Percentiles rank a stretch among this genome's conserved stretches.
Evolutionary conservation across 2,113 vertebrate genomes (phyloP).

Genomic region (Alectura lathami): DNA sequence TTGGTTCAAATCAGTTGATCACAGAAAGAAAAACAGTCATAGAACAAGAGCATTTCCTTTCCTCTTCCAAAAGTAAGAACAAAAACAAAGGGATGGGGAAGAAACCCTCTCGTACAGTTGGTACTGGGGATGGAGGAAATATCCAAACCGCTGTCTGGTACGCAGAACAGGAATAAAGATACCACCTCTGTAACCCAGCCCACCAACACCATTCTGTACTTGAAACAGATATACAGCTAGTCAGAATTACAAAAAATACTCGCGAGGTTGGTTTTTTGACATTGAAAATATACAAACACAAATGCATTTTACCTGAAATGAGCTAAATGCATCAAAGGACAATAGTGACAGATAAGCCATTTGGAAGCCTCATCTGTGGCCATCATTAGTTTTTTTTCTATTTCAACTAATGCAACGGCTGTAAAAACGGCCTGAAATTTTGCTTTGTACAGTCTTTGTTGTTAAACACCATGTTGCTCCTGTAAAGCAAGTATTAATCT

Average conservation of each 20-base stretch:
- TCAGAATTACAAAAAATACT: not conserved
- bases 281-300: not conserved
- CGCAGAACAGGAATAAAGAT: not conserved
- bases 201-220: not conserved
- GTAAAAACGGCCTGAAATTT: not conserved
- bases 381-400: not conserved
- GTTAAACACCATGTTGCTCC: not conserved
- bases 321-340: not conserved
- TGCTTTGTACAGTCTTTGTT: not conserved
- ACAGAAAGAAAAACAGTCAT: not conserved
- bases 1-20: not conserved
- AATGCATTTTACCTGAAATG: not conserved
- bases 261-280: not conserved
- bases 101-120: not conserved
- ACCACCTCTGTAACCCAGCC: not conserved
- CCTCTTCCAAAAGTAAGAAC: not conserved
- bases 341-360: not conserved
- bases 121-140: not conserved
- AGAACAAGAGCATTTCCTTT: not conserved
- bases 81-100: conserved; percentile 2
- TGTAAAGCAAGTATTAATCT: not conserved
- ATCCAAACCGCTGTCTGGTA: conserved; percentile 4
- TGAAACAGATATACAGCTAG: not conserved
- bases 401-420: not conserved
- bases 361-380: not conserved